These are phyloP conservation scores for Ptilorrhoa leucosticta DNA, from an alignment of 2,113 vertebrate genomes.

Conservation along the genomic window DNA sequence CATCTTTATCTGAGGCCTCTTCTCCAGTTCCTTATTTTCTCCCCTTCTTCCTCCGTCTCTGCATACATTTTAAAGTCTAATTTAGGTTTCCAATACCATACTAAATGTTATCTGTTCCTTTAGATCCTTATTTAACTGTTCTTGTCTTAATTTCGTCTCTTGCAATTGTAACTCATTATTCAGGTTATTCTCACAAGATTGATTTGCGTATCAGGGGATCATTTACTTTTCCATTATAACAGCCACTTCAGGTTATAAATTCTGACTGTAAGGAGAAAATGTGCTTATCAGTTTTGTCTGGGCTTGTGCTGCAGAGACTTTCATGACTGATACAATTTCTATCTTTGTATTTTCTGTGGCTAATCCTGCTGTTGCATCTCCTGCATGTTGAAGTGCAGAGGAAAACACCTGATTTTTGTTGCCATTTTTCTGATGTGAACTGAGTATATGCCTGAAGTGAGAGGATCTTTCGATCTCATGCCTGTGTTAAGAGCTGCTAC, in stretches of 20 bases:
- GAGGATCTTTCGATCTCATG: neutral
- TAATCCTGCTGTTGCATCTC: neutral
- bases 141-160: constrained; percentile 68
- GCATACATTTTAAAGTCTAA: constrained; percentile 46
- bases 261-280: constrained; percentile 59
- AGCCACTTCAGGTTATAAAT: constrained; percentile 64
- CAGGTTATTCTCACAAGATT: constrained; percentile 71
- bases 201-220: constrained; percentile 67
- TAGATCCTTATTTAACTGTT: constrained; percentile 44
- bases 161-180: constrained; percentile 67
- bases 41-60: neutral
- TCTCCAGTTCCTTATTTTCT: neutral
- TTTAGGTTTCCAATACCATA: neutral
- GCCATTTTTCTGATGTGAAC: neutral
- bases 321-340: neutral
- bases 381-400: neutral
- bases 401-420: neutral
- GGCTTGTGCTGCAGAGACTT: neutral
- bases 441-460: neutral
- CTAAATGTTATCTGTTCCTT: constrained; percentile 30
- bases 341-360: neutral
- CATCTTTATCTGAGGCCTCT: constrained; percentile 9
- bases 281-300: constrained; percentile 42
- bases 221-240: constrained; percentile 69
- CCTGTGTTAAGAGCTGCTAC: neutral